A percentile compares a stretch with the other conserved stretches of the same genome.
Evolutionary conservation across 1,140 invertebrate genomes (phyloP).

Genomic region (Drosophila bocqueti): DNA sequence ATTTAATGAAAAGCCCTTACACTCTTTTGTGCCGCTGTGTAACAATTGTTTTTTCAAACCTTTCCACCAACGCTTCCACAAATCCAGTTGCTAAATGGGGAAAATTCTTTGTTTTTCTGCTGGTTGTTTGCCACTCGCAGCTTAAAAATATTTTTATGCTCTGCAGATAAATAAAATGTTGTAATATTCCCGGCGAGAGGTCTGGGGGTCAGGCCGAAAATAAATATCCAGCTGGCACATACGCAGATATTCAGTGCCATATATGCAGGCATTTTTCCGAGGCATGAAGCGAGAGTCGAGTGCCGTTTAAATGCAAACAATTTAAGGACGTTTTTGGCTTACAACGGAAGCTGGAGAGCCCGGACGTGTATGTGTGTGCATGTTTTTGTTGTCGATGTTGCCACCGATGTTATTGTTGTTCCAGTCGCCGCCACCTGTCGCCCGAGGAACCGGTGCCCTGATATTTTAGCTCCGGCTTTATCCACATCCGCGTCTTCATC

Average conservation of each 20-base stretch:
- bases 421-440: conserved; percentile 66
- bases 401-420: conserved; percentile 29
- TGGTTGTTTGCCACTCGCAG: conserved; percentile 18
- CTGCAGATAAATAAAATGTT: conserved; percentile 66
- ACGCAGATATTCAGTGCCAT: background rate
- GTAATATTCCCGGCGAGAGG: conserved; percentile 8
- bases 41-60: conserved; percentile 24
- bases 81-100: conserved; percentile 15
- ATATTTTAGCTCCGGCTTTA: conserved; percentile 62
- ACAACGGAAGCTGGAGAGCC: conserved; percentile 31
- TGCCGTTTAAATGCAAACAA: conserved; percentile 61
- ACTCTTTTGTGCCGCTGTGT: background rate
- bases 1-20: background rate
- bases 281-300: conserved; percentile 1
- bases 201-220: conserved; percentile 32
- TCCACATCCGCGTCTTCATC: conserved; percentile 28
- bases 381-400: conserved; percentile 39
- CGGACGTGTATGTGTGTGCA: conserved; percentile 26
- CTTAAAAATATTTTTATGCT: conserved; percentile 48
- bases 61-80: conserved; percentile 1
- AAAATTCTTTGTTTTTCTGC: conserved; percentile 22
- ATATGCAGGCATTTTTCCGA: conserved; percentile 12
- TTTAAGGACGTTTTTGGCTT: conserved; percentile 41
- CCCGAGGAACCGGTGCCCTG: conserved; percentile 64
- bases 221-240: conserved; percentile 28